Evolutionary conservation across 2,113 vertebrate genomes (phyloP), one percentile per base, ranked within the genome.

Genomic region (Hydrochoerus hydrochaeris): DNA sequence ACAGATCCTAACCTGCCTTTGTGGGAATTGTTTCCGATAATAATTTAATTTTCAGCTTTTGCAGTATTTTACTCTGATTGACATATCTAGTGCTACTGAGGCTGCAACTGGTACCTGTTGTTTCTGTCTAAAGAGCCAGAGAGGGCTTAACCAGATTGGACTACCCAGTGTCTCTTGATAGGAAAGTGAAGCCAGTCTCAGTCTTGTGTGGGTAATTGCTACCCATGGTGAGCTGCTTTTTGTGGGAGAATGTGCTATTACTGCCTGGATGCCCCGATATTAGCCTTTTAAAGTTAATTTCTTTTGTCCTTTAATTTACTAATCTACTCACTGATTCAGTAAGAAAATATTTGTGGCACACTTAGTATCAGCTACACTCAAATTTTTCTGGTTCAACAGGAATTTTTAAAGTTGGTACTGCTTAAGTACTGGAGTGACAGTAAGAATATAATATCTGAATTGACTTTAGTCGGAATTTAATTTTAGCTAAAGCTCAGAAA

Each of bases 31-130:
- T 60, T 85, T 86, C 49, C n/a, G 86, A 57, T 95, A 41, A 54
- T 35, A 65, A 20, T 92, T 91, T 81, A 89, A 77, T 94, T 95
- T 95, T 85, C 63, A 91, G 14, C 1, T 94, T 95, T 88, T 85
- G 17, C 8, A 92, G 58, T 89, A 86, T 75, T 89, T 91, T 69
- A 0, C 28, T 81, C 41, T 88, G 46, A 17, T 95, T 10, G 2
- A 49, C 78, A 83, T 95, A 32, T 73, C 46, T 63, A 54, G 12
- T 80, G 57, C 38, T 71, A 91, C 28, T 80, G 38, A 10, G 58
- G 14, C 30, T 73, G 26, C 67, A 75, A 81, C 35, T 95, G 30
- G 24, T 62, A 10, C 78, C 75, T 82, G 13, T 16, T 93, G 54
- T 2, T 54, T 52, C 35, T 85, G 22, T 44, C 78, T 91, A 63